phyloP scores from a whole-genome alignment of 1,140 invertebrate genomes.

The Drosophila orosa region DNA sequence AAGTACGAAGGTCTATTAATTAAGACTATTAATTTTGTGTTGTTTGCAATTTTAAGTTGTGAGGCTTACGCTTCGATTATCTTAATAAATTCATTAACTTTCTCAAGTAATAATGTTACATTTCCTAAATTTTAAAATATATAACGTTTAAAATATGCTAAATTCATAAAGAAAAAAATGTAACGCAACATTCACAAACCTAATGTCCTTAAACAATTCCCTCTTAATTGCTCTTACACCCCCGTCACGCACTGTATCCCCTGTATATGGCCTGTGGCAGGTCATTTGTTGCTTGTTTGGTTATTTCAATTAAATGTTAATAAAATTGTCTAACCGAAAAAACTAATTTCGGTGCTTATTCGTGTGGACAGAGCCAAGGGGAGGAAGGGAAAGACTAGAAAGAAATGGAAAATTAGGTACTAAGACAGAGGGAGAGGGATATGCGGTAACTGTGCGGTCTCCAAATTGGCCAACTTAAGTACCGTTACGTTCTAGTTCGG shows the following conservation, averaged over 20 bases:
- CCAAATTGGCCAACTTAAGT: conserved; percentile 82
- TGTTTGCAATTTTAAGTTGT: no score
- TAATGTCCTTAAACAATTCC: neutral
- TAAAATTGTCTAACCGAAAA: conserved; percentile 74
- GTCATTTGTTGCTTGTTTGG: conserved; percentile 61
- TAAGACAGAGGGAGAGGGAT: neutral
- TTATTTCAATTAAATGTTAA: conserved; percentile 77
- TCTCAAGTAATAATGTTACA: no score
- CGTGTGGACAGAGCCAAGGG: conserved; percentile 14
- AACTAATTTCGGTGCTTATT: conserved; percentile 66
- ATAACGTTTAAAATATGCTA: no score
- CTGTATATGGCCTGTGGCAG: conserved; percentile 36
- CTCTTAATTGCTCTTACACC: conserved; percentile 1
- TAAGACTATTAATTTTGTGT: no score
- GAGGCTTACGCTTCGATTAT: no score
- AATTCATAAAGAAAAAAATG: neutral
- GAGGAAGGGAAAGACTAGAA: neutral
- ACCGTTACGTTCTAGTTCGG: conserved; percentile 74
- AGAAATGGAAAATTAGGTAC: conserved; percentile 26
- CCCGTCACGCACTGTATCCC: conserved; percentile 4
- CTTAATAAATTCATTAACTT: no score
- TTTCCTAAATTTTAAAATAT: no score
- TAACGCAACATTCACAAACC: neutral
- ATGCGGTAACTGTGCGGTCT: conserved; percentile 46
- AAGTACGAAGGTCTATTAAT: no score